phyloP scores from a whole-genome alignment of 2,888 invertebrate species.

The Hoplodrina blanda region DNA sequence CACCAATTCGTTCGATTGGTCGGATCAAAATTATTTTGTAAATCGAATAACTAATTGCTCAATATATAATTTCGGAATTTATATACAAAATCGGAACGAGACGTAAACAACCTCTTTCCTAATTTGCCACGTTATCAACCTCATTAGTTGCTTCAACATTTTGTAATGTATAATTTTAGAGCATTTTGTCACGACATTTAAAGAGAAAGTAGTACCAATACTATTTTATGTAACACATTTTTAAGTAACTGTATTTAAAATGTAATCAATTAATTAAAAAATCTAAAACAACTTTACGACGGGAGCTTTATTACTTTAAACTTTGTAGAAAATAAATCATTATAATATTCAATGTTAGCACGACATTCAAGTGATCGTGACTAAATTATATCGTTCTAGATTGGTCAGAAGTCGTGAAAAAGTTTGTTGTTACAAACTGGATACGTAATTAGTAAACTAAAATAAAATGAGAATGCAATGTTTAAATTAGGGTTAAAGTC shows the following conservation, averaged over 20 bases:
- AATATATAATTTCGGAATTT: background rate
- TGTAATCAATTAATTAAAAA: constrained; percentile 49
- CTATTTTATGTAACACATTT: constrained; percentile 40
- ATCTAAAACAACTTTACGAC: constrained; percentile 30
- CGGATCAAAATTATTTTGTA: background rate
- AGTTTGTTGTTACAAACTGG: constrained; percentile 1
- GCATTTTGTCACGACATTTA: constrained; percentile 41
- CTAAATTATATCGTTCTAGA: constrained; percentile 26
- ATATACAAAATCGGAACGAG: constrained; percentile 2
- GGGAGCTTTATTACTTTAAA: constrained; percentile 44
- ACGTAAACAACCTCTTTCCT: constrained; percentile 15
- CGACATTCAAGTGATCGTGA: constrained; percentile 51
- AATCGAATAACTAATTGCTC: constrained; percentile 9
- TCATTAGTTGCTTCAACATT: constrained; percentile 26
- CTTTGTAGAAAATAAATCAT: constrained; percentile 50
- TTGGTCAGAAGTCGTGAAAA: constrained; percentile 39
- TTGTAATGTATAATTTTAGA: constrained; percentile 30
- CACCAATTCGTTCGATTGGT: no score
- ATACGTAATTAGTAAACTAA: constrained; percentile 3
- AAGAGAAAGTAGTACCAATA: constrained; percentile 45
- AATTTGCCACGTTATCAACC: constrained; percentile 28
- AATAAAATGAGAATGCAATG: background rate
- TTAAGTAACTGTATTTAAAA: constrained; percentile 46
- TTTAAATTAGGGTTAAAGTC: background rate
- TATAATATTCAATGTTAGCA: constrained; percentile 45